phyloP scores from a whole-genome alignment of 2,113 vertebrate species.

The Arenaria interpres region DNA sequence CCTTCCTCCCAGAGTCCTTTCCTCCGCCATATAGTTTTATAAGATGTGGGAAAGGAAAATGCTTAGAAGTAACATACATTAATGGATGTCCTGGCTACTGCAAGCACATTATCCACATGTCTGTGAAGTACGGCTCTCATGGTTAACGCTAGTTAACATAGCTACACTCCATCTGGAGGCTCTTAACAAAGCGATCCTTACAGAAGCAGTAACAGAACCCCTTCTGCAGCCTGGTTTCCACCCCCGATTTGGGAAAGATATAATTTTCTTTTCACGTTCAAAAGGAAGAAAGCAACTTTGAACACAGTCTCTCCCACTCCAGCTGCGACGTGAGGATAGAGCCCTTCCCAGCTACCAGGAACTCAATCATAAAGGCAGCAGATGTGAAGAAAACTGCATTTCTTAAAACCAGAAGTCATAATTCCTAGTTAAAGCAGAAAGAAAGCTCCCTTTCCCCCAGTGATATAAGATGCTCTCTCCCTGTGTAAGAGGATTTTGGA shows the following conservation, averaged over 20 bases:
- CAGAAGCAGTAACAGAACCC: not conserved
- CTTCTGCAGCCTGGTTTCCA: not conserved
- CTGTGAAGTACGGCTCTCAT: not conserved
- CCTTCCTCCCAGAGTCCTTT: not conserved
- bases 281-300: not conserved
- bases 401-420: not conserved
- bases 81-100: not conserved
- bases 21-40: not conserved
- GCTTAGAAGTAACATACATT: not conserved
- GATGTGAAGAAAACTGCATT: not conserved
- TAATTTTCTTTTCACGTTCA: not conserved
- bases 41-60: too few relatives aligned
- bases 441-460: accelerated
- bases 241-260: not conserved
- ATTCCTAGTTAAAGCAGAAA: not conserved
- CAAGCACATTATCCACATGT: not conserved
- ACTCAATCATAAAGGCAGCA: not conserved
- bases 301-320: not conserved
- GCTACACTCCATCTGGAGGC: not conserved
- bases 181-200: not conserved
- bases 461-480: not conserved
- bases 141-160: accelerated
- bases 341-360: not conserved
- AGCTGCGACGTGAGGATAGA: not conserved
- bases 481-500: not conserved